phyloP scores from a whole-genome alignment of 2,888 invertebrate genomes.

The Hofmannophila pseudospretella region DNA sequence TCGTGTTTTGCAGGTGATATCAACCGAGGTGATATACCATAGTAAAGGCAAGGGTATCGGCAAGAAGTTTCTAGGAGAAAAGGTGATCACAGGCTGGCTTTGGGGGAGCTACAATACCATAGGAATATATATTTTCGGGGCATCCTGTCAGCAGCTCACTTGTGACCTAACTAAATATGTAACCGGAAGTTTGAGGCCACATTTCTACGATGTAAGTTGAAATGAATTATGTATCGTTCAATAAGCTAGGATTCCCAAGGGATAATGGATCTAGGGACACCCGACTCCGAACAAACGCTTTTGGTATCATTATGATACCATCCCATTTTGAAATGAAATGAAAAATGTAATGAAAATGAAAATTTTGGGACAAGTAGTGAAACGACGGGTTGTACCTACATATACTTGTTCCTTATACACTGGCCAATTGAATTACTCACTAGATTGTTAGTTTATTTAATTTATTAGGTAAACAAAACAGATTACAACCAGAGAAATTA shows the following conservation, averaged over 20 bases:
- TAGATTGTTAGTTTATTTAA: no score
- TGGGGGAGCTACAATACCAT: conserved; percentile 80
- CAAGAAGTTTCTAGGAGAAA: conserved; percentile 56
- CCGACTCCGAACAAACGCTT: no score
- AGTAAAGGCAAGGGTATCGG: conserved; percentile 49
- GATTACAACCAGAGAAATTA: no score
- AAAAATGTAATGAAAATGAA: no score
- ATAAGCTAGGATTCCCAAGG: neutral
- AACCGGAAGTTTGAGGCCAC: conserved; percentile 90
- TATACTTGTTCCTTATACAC: no score
- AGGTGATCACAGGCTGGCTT: conserved; percentile 79
- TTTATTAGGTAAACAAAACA: no score
- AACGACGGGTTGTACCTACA: no score
- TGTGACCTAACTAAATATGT: conserved; percentile 90
- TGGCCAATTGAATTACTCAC: no score
- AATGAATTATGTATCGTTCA: neutral
- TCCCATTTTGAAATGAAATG: no score
- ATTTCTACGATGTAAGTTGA: conserved; percentile 82
- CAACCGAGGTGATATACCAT: conserved; percentile 45
- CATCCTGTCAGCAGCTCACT: conserved; percentile 83
- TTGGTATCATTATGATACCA: no score
- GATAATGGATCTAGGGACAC: no score
- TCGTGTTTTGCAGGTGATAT: conserved; percentile 49
- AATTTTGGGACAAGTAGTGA: no score
- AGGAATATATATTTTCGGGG: conserved; percentile 87